These are phyloP conservation scores for Metallyticus violacea DNA, from an alignment of 2,888 invertebrate genomes.

Conservation along the genomic window DNA sequence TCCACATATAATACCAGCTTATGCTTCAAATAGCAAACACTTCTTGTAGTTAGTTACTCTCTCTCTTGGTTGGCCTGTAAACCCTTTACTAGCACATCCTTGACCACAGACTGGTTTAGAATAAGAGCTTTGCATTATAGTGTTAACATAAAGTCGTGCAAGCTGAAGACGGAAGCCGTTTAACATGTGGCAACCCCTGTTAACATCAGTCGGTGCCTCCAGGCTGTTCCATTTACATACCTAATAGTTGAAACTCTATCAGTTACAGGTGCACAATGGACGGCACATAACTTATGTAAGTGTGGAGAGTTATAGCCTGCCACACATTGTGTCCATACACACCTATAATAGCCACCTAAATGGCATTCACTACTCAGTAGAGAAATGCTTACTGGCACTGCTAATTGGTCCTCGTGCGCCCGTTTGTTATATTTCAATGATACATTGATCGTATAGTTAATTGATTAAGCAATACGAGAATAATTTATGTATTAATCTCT, in stretches of 20 bases:
- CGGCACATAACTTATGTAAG: background rate
- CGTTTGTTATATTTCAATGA: background rate
- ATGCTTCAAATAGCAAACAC: too few species aligned
- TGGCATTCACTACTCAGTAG: background rate
- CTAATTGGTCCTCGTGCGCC: background rate
- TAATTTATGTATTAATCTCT: too few species aligned
- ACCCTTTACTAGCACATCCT: background rate
- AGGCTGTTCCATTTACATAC: background rate
- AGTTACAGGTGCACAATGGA: background rate
- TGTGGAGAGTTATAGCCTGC: background rate
- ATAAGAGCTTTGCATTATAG: background rate
- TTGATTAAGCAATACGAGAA: too few species aligned
- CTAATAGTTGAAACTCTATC: background rate
- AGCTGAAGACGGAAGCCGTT: background rate
- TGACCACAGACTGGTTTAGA: background rate
- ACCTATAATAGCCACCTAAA: background rate
- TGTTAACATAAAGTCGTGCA: too few species aligned
- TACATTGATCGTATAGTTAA: background rate
- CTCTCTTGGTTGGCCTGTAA: background rate
- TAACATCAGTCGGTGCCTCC: background rate
- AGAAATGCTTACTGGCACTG: background rate
- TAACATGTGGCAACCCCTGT: background rate
- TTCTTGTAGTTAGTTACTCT: background rate
- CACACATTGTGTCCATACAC: background rate
- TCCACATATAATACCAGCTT: too few species aligned